Base-by-base conservation (phyloP, 2,113 vertebrate species). In the Lepidothrix coronata region DNA sequence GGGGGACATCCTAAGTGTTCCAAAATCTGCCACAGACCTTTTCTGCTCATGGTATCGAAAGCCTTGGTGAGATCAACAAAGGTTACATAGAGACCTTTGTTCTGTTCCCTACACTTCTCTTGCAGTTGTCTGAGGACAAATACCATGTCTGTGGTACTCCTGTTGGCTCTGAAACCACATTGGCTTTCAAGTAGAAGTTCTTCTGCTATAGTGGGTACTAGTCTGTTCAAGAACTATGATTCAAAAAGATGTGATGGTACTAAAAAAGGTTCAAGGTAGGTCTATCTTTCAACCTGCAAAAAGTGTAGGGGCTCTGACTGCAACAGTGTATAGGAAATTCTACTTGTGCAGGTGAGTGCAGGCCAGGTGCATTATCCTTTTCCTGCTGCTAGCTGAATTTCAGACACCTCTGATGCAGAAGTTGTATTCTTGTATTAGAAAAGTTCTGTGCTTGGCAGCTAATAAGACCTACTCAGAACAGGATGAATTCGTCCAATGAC, bases 261-360 rank as follows among this genome's bases (percentile, higher is more conserved):
- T 79, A 85, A 52, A 74, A 41, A 6, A 78, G 51, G 19, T 39
- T 74, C 18, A 61, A 1, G 1, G 14, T 23, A 46, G 11, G 11
- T 51, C 23, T 78, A 35, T 49, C 16, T 67, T 75, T 41, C 4
- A 3, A 33, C 43, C 73, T 37, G 58, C 5, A 65, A 72, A 86
- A 58, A 0, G 0, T 33, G 4, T 30, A 2, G 21, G 5, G 7
- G 7, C n/a, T 79, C n/a, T 4, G 3, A 22, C 5, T 33, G 41
- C 14, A 52, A 8, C 8, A 31, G 4, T 9, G 1, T 30, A 17
- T 9, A 67, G 43, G n/a, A 74, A 66, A 12, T 8, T 77, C 17
- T 37, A 18, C 15, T 65, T 1, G 1, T 15, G 10, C 0, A 0
- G 10, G 9, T 67, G 31, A 5, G 3, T 52, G 14, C 0, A 1